Evolutionary conservation across 2,797 vertebrate species (phyloP).

Genomic region (Tragopan temminckii): DNA sequence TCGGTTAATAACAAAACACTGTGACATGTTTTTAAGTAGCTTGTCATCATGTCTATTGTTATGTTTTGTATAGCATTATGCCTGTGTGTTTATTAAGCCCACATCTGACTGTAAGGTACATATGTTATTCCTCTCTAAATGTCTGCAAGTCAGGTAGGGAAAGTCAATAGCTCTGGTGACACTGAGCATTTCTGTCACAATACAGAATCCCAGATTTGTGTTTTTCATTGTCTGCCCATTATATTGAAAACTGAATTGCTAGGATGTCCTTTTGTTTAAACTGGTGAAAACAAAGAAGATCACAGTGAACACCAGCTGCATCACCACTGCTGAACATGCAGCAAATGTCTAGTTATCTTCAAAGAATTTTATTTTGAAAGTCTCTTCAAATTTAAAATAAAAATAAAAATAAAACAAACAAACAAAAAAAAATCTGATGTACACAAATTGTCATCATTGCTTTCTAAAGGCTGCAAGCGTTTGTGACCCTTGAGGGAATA

Average conservation of each 20-base stretch:
- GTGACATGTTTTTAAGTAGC: constrained; percentile 67
- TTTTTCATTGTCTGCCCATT: constrained; percentile 63
- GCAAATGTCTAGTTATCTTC: constrained; percentile 54
- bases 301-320: constrained; percentile 31
- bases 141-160: constrained; percentile 66
- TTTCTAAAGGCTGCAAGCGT: constrained; percentile 6
- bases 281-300: constrained; percentile 52
- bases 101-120: constrained; percentile 66
- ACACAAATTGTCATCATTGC: constrained; percentile 28
- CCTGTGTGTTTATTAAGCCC: constrained; percentile 69
- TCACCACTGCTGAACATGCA: constrained; percentile 18
- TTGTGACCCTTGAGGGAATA: neutral
- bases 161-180: constrained; percentile 70
- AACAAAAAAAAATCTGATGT: neutral
- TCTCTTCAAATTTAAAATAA: neutral
- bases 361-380: constrained; percentile 57
- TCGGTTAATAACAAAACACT: constrained; percentile 62
- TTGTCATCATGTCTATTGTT: constrained; percentile 58
- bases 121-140: constrained; percentile 71
- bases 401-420: no score
- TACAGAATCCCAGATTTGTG: constrained; percentile 49
- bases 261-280: constrained; percentile 54
- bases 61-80: constrained; percentile 53
- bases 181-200: constrained; percentile 60
- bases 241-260: constrained; percentile 61